Conservation (phyloP, 2,113 vertebrate species). For the Clarias gariepinus region DNA sequence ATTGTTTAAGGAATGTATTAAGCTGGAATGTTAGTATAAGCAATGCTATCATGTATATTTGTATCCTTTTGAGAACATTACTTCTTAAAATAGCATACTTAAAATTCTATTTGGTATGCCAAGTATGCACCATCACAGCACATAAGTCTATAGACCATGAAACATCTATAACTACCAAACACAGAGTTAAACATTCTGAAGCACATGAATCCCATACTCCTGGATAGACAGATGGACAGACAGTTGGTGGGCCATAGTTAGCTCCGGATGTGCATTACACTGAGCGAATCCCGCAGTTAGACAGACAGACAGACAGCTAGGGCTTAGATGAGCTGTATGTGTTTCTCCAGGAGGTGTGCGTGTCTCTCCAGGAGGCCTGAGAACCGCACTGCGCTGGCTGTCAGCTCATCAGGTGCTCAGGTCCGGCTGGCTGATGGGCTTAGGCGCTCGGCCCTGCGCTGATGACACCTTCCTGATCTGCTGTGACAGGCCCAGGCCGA, state of each 20-base stretch:
- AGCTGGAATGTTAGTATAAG: too few species aligned
- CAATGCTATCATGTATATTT: not conserved
- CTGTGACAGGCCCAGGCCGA: constrained; percentile 69
- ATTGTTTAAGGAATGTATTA: not conserved
- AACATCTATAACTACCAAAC: not conserved
- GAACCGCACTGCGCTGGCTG: constrained; percentile 65
- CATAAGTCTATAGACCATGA: not conserved
- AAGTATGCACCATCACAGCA: not conserved
- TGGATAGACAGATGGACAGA: constrained; percentile 41
- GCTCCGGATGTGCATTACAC: constrained; percentile 42
- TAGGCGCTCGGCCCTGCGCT: constrained; percentile 58
- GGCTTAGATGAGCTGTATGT: constrained; percentile 38
- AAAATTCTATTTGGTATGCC: not conserved
- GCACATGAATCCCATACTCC: not conserved
- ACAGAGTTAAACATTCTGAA: constrained; percentile 12
- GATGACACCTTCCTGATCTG: constrained; percentile 71
- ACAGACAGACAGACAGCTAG: constrained; percentile 54
- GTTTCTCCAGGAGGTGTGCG: constrained; percentile 40
- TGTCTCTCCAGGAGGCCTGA: constrained; percentile 62
- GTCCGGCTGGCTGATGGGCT: constrained; percentile 60
- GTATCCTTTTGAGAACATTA: not conserved
- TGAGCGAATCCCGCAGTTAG: constrained; percentile 49
- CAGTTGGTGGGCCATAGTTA: constrained; percentile 44
- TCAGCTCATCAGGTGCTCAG: constrained; percentile 70
- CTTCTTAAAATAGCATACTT: not conserved